Conservation (phyloP, 2,888 invertebrate species). For the Drosophila multiciliata region DNA sequence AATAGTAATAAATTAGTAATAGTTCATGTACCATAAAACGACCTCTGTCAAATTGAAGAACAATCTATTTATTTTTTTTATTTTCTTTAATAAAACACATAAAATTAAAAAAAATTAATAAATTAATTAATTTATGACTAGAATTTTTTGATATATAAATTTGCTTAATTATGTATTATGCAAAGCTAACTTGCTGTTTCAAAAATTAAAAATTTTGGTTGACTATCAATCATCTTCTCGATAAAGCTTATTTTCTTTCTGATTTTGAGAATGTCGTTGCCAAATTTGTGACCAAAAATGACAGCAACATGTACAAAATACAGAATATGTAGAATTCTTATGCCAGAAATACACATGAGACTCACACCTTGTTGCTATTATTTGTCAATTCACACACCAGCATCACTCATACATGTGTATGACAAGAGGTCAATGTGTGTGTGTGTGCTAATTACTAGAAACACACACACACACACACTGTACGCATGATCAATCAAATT, state of each 20-base stretch:
- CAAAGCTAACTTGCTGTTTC: neutral
- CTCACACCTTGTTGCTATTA: constrained; percentile 23
- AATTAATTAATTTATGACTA: neutral
- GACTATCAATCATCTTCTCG: neutral
- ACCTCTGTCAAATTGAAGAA: neutral
- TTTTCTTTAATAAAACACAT: neutral
- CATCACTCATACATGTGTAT: constrained; percentile 8
- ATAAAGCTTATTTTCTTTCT: neutral
- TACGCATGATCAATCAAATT: constrained; percentile 56
- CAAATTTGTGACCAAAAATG: neutral
- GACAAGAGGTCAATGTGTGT: constrained; percentile 56
- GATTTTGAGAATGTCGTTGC: neutral
- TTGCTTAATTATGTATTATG: neutral
- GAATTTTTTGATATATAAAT: no score
- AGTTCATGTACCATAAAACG: neutral
- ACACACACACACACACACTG: neutral
- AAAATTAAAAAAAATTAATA: neutral
- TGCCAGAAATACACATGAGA: neutral
- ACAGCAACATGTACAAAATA: neutral
- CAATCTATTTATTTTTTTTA: no score
- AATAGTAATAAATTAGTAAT: neutral
- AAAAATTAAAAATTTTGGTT: neutral
- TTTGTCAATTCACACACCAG: constrained; percentile 59
- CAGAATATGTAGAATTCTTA: neutral
- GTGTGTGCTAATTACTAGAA: constrained; percentile 59